These are phyloP conservation scores for Spisula subtruncata DNA, from an alignment of 2,888 invertebrate species.

Conservation along the genomic window DNA sequence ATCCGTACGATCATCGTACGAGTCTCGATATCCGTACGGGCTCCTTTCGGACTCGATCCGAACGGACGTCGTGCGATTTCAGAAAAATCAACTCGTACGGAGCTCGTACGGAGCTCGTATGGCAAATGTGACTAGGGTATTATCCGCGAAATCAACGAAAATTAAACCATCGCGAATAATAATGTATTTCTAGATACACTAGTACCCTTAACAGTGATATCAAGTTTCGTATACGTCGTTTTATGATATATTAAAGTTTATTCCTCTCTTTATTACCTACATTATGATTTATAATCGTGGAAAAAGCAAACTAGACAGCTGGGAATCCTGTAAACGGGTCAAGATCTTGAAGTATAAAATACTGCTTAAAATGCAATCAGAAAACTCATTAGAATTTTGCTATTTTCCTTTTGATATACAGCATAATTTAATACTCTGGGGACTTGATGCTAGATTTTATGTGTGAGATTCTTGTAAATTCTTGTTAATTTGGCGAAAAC, in stretches of 20 bases:
- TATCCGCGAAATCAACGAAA: too few relatives aligned
- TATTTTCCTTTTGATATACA: constrained; percentile 19
- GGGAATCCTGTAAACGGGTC: constrained; percentile 10
- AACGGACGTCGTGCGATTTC: too few relatives aligned
- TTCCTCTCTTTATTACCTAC: not conserved
- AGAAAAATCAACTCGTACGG: too few relatives aligned
- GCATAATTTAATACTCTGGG: not conserved
- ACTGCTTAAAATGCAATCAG: constrained; percentile 35
- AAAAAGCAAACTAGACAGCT: constrained; percentile 21
- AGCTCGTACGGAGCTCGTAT: too few relatives aligned
- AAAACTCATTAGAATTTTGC: constrained; percentile 19
- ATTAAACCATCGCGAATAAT: too few relatives aligned
- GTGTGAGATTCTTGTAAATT: not conserved
- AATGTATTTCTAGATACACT: too few relatives aligned
- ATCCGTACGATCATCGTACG: too few relatives aligned
- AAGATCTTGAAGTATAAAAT: constrained; percentile 7
- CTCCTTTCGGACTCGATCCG: too few relatives aligned
- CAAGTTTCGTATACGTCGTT: not conserved
- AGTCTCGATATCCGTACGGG: too few relatives aligned
- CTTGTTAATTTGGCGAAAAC: not conserved
- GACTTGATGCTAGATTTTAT: not conserved
- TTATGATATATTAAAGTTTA: constrained; percentile 31
- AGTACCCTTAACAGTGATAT: not conserved
- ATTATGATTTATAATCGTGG: constrained; percentile 33
- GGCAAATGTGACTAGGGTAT: too few relatives aligned